phyloP scores from a whole-genome alignment of 2,797 vertebrate species.

The Rhinella marina region DNA sequence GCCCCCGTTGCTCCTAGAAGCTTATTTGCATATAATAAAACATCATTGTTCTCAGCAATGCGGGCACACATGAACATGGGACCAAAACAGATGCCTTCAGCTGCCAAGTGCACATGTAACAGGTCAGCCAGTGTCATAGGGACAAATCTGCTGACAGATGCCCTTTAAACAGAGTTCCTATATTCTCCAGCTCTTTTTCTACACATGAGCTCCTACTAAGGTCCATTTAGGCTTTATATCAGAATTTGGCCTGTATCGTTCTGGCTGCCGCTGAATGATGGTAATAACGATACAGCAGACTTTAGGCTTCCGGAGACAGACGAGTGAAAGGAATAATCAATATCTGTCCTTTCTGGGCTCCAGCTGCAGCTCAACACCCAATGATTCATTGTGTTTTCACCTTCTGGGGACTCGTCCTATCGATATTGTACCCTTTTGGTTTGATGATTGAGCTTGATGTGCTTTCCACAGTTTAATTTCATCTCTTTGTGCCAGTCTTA shows the following conservation, averaged over 20 bases:
- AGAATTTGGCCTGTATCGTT: slow-evolving; percentile 55
- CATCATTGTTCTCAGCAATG: too few relatives aligned
- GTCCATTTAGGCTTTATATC: slow-evolving; percentile 38
- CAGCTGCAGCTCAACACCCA: slow-evolving; percentile 56
- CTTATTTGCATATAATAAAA: too few relatives aligned
- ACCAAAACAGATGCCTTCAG: too few relatives aligned
- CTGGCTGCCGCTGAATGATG: slow-evolving; percentile 50
- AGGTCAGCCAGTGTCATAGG: too few relatives aligned
- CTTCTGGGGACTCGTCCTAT: slow-evolving; percentile 52
- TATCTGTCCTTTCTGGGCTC: slow-evolving; percentile 59
- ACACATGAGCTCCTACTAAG: not conserved
- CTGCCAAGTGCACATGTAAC: too few relatives aligned
- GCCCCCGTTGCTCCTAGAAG: too few relatives aligned
- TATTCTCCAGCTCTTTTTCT: not conserved
- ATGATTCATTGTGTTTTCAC: slow-evolving; percentile 36
- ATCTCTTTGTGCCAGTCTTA: not conserved
- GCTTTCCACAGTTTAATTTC: slow-evolving; percentile 24
- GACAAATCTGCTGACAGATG: too few relatives aligned
- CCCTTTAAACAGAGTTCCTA: too few relatives aligned
- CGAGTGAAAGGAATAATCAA: slow-evolving; percentile 55
- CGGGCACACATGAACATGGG: too few relatives aligned
- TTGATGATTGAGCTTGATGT: slow-evolving; percentile 41
- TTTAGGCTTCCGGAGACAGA: slow-evolving; percentile 46
- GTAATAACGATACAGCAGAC: slow-evolving; percentile 38
- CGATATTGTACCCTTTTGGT: slow-evolving; percentile 49